Conservation (phyloP, 2,888 invertebrate genomes). For the Limenitis camilla region DNA sequence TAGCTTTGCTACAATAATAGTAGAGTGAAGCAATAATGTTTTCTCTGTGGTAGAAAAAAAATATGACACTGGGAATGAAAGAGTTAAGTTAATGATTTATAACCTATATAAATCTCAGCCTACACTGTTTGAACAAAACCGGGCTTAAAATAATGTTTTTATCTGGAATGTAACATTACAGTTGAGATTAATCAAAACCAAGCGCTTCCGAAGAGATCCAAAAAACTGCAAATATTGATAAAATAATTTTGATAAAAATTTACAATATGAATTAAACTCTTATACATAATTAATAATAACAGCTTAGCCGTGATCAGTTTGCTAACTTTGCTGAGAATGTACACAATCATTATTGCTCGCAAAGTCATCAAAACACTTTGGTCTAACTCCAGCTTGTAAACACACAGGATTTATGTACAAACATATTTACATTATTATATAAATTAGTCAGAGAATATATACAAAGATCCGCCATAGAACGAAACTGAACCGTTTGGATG, state of each 20-base stretch:
- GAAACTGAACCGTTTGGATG: slow-evolving; percentile 38
- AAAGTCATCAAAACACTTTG: slow-evolving; percentile 76
- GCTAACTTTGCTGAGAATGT: slow-evolving; percentile 62
- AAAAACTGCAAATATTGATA: slow-evolving; percentile 10
- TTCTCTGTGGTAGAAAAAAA: background rate
- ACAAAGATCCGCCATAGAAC: slow-evolving; percentile 71
- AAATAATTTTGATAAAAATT: slow-evolving; percentile 1
- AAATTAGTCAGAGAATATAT: slow-evolving; percentile 55
- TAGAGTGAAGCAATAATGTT: no score
- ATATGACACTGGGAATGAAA: slow-evolving; percentile 1
- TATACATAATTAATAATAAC: slow-evolving; percentile 36
- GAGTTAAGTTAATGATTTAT: background rate
- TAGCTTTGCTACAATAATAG: background rate
- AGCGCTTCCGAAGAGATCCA: slow-evolving; percentile 59
- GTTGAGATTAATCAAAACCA: slow-evolving; percentile 52
- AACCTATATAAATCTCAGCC: slow-evolving; percentile 1
- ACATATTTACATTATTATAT: slow-evolving; percentile 25
- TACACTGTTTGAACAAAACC: slow-evolving; percentile 25
- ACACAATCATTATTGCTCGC: slow-evolving; percentile 38
- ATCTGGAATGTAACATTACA: slow-evolving; percentile 67
- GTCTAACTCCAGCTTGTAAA: slow-evolving; percentile 78
- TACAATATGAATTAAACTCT: slow-evolving; percentile 20
- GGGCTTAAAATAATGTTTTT: slow-evolving; percentile 52
- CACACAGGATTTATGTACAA: slow-evolving; percentile 39
- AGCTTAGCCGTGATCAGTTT: slow-evolving; percentile 50